Evolutionary conservation across 2,113 vertebrate genomes (phyloP).

Genomic region (Anolis carolinensis): DNA sequence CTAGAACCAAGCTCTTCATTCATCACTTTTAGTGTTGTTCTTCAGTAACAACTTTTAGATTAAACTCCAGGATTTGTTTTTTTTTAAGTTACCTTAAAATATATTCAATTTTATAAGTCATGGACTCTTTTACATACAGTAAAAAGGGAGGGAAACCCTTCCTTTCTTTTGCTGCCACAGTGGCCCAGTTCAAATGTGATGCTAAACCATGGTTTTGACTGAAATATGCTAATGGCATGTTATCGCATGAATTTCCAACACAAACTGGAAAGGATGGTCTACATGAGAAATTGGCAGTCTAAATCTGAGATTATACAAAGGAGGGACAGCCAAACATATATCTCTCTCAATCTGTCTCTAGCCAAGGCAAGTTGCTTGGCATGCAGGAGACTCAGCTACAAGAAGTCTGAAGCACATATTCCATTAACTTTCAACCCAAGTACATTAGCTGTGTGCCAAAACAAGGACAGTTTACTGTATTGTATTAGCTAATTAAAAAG

Average conservation of each 20-base stretch:
- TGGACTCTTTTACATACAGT: neutral
- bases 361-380: neutral
- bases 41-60: neutral
- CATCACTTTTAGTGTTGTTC: neutral
- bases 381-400: slow-evolving; percentile 16
- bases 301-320: neutral
- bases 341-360: slow-evolving; percentile 5
- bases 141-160: neutral
- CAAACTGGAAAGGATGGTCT: neutral
- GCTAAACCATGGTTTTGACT: neutral
- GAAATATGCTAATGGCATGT: neutral
- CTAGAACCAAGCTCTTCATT: neutral
- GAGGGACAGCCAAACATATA: neutral
- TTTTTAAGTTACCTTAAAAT: neutral
- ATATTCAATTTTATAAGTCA: neutral
- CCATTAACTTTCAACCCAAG: slow-evolving; percentile 51
- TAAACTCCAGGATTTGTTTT: neutral
- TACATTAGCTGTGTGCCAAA: neutral
- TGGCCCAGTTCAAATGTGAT: neutral
- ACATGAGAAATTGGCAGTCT: neutral
- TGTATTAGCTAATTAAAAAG: slow-evolving; percentile 52
- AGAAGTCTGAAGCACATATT: slow-evolving; percentile 16
- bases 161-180: neutral
- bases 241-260: slow-evolving; percentile 18
- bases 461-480: slow-evolving; percentile 29